A percentile compares a stretch with the other conserved stretches of the same genome.
Conservation (phyloP, 1,140 invertebrate genomes). For the Aphidius ervi region DNA sequence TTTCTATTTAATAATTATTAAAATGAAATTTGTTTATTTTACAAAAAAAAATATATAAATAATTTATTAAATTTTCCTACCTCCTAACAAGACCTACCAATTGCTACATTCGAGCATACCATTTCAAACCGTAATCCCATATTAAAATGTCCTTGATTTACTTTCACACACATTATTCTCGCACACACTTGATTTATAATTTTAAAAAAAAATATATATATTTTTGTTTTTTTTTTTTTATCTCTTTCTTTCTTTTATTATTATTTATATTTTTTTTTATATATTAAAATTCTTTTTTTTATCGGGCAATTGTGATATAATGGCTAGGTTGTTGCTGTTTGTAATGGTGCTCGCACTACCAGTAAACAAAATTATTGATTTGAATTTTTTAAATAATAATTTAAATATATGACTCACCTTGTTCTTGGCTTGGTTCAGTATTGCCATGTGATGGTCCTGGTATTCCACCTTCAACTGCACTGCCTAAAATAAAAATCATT, state of each 20-base stretch:
- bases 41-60: no score
- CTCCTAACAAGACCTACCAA: slow-evolving; percentile 52
- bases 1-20: no score
- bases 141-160: slow-evolving; percentile 12
- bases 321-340: slow-evolving; percentile 56
- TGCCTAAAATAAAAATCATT: slow-evolving; percentile 33
- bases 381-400: not conserved
- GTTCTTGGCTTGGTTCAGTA: slow-evolving; percentile 48
- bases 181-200: slow-evolving; percentile 5
- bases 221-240: slow-evolving; percentile 23
- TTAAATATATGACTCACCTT: slow-evolving; percentile 44
- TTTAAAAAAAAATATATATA: slow-evolving; percentile 13
- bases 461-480: slow-evolving; percentile 48
- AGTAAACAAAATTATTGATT: slow-evolving; percentile 32
- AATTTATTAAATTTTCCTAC: slow-evolving; percentile 33
- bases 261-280: slow-evolving; percentile 15
- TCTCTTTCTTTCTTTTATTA: slow-evolving; percentile 46
- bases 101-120: slow-evolving; percentile 53
- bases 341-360: slow-evolving; percentile 55
- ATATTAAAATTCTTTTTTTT: slow-evolving; percentile 10
- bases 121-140: slow-evolving; percentile 50
- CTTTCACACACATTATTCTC: slow-evolving; percentile 12
- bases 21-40: no score
- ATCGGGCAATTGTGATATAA: slow-evolving; percentile 44
- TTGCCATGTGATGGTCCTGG: slow-evolving; percentile 49